A percentile compares a stretch with the other conserved stretches of the same genome.
These are phyloP conservation scores for Chaetophractus vellerosus DNA, from an alignment of 2,797 vertebrate species.

Conservation along the genomic window DNA sequence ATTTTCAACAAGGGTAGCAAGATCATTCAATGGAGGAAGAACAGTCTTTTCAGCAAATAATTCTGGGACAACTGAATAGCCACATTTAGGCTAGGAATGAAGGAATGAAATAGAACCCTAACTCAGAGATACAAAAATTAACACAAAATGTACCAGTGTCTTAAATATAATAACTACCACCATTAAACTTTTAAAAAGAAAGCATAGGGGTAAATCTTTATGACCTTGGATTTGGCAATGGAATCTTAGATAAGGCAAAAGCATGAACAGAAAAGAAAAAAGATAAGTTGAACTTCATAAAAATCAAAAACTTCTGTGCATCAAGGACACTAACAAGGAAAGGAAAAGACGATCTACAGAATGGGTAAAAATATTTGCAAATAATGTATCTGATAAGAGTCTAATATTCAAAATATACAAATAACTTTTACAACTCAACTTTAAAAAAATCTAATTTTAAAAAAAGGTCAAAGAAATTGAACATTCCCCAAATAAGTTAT, in stretches of 20 bases:
- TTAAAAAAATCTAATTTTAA: not conserved
- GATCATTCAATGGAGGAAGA: not conserved
- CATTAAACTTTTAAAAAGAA: not conserved
- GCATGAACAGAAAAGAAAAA: not conserved
- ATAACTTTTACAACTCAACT: no score
- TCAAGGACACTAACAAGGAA: not conserved
- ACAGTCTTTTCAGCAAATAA: not conserved
- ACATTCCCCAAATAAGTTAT: not conserved
- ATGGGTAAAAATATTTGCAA: not conserved
- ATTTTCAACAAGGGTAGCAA: not conserved
- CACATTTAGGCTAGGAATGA: no score
- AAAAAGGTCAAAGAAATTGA: not conserved
- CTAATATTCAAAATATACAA: not conserved
- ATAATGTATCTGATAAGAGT: not conserved
- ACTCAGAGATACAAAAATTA: not conserved
- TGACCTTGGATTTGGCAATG: not conserved
- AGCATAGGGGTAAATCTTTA: not conserved
- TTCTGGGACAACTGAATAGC: not conserved
- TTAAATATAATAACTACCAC: not conserved
- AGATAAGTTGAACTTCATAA: not conserved
- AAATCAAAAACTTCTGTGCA: not conserved
- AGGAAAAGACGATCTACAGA: not conserved
- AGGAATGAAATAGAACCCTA: not conserved
- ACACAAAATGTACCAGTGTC: not conserved
- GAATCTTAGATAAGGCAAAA: not conserved